Evolutionary conservation across 2,888 invertebrate species (phyloP), one percentile per base, ranked within the genome.

Genomic region (Catocala fraxini): DNA sequence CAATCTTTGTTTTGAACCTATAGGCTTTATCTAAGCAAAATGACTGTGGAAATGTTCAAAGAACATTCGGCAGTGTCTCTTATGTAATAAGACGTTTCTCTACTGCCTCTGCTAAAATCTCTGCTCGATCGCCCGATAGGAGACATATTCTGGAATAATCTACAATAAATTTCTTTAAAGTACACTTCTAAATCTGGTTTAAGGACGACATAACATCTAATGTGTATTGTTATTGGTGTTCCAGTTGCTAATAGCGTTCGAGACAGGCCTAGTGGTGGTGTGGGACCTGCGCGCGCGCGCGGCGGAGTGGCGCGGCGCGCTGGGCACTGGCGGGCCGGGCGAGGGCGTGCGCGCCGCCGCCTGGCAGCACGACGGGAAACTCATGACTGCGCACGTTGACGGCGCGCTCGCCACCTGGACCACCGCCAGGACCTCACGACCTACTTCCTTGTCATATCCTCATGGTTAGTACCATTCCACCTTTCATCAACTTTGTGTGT

Each of bases 351-450:
- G 97, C 84, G 98, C 98, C 58, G 96, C 98, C 81, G 96, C 98
- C 70, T 99, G 99, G 99, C 99, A 99, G 90, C 97, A 98, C 93
- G 99, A 99, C 93, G 99, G 99, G 74, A 99, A 98, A 94, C 98
- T 99, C 89, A 98, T 99, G 97, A 97, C 97, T 78, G 98, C 98
- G 82, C 99, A 99, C 92, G 96, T 96, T 47, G 99, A 99, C 94
- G 99, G 99, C 68, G 98, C 98, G 64, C 96, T 99, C 65, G 97
- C 98, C 80, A 98, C 98, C 59, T 99, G 99, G 99, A 97, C 96
- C 83, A 95, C 97, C 9, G 65, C 96, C 97, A 84, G 96, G 35
- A 39, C 96, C 77, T 95, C 96, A 58, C 96, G 98, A 88, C 98
- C 98, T 47, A 93, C 96, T 78, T 97, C 96, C 81, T 95, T 98